A percentile compares a stretch with the other conserved stretches of the same genome.
Evolutionary conservation across 2,888 invertebrate species (phyloP).

Genomic region (Drosophila algonquin): DNA sequence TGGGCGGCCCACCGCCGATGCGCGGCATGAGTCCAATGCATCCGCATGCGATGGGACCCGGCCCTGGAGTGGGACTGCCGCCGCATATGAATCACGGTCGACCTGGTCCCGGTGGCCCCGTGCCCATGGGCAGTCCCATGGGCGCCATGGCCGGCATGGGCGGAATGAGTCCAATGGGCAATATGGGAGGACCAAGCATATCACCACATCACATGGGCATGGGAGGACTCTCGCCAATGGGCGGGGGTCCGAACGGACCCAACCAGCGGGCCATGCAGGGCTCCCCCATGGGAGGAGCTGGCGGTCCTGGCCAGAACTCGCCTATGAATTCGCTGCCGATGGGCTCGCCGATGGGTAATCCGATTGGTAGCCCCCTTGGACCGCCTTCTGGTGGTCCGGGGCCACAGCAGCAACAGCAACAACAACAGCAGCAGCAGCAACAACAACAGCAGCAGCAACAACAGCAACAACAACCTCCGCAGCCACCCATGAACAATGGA

Average conservation of each 20-base stretch:
- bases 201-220: slow-evolving; percentile 83
- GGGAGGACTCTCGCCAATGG: slow-evolving; percentile 86
- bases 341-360: slow-evolving; percentile 89
- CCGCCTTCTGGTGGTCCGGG: slow-evolving; percentile 58
- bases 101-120: slow-evolving; percentile 78
- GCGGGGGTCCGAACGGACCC: slow-evolving; percentile 84
- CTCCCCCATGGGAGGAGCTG: slow-evolving; percentile 85
- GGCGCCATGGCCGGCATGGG: slow-evolving; percentile 85
- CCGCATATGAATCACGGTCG: slow-evolving; percentile 83
- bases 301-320: slow-evolving; percentile 87
- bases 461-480: slow-evolving; percentile 69
- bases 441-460: slow-evolving; percentile 53
- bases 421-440: slow-evolving; percentile 75
- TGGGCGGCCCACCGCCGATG: slow-evolving; percentile 84
- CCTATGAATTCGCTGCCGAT: slow-evolving; percentile 90
- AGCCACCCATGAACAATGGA: slow-evolving; percentile 87
- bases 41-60: slow-evolving; percentile 80
- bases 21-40: slow-evolving; percentile 84
- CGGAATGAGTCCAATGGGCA: slow-evolving; percentile 85
- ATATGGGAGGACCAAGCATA: slow-evolving; percentile 84
- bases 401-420: slow-evolving; percentile 55
- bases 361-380: slow-evolving; percentile 85
- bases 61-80: slow-evolving; percentile 81
- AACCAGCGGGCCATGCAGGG: slow-evolving; percentile 88
- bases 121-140: slow-evolving; percentile 85